Base-by-base conservation (phyloP, 2,888 invertebrate species). In the Drosophila birchii region DNA sequence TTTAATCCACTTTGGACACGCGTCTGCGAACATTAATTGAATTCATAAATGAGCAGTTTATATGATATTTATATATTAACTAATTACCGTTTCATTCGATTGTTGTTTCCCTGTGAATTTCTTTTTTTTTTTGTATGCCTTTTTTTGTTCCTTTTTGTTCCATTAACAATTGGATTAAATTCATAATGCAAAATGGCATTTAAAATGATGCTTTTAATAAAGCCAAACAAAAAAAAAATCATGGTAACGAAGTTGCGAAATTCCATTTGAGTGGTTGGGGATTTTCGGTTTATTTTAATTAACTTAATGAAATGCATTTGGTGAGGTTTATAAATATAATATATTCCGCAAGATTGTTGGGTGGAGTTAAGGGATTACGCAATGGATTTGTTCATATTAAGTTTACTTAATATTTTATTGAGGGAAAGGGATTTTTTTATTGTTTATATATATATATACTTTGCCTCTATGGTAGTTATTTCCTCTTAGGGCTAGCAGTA, bases 141-240 rank as follows among this genome's bases (percentile, higher is more conserved):
- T 61, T 67, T 57, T 57, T 43, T 29, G 60, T 63, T 45, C 29
- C 53, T 34, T 51, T 51, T 16, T 16, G 51, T 51, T 14, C 47
- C 62, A 44, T 61, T 60, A 69, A 71, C 85, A 84, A 84, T 86
- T 86, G 87, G 83, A 85, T 85, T 85, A 85, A 83, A 71, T 70
- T 74, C 72, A 74, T 74, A 55, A 76, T 77, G 75, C 77, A 69
- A 81, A 86, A 75, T 84, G 75, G 60, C 75, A 75, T 79, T 80
- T 75, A 63, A 86, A 79, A 62, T 75, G 53, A 41, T 49, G 64
- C 76, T 59, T 83, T 86, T 62, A 81, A 79, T 79, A 81, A 74
- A 60, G 41, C 32, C 43, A 76, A 74, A 63, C 9, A 18, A 0
- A 12, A 32, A 56, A 56, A 51, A 51, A 69, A 58, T 57, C 68